Evolutionary conservation across 2,888 invertebrate genomes (phyloP), one percentile per base, ranked within the genome.

Genomic region (Camponotus fellah): DNA sequence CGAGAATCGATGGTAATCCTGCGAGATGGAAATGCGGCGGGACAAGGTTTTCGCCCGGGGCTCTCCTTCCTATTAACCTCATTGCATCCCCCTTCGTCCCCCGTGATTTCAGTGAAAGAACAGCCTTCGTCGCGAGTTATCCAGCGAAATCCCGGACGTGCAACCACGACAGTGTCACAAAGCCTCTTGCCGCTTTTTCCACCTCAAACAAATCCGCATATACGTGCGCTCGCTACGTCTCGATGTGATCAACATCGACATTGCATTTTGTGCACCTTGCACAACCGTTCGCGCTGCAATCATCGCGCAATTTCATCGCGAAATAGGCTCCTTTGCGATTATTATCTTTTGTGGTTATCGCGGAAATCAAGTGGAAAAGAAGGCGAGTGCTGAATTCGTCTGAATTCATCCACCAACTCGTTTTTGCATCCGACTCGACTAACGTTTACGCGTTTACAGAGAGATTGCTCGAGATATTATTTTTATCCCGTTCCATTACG

Each of bases 21-120:
- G 60, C 17, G 79, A 37, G 79, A 79, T 79, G 71, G 46, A 71
- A 79, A 71, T 60, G 46, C 79, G 46, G 12, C 46, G 6, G 58
- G 58, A 58, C 77, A 46, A 58, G 58, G 34, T 68, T 40, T 56
- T 77, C 32, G 17, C n/a, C n/a, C 9, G 26, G 26, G 6, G 34
- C 8, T 76, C 68, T 56, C 40, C 21, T 60, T 71, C 58, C 46
- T 26, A 46, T 60, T 46, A 71, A 69, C 58, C 43, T 34, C 58
- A 37, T 75, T 75, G 75, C 34, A 9, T 14, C 74, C 10, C 49
- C 10, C n/a, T 1, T 12, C 60, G 0, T 12, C 21, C 56, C 3
- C 37, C 21, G 14, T 21, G 64, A 46, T 75, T 65, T 49, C n/a
- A 65, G 8, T 43, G 32, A n/a, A 40, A 68, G 26, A n/a, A 53